Evolutionary conservation across 64 coral and sea anemone species (phyloP).

Genomic region (Montipora efflorescens): DNA sequence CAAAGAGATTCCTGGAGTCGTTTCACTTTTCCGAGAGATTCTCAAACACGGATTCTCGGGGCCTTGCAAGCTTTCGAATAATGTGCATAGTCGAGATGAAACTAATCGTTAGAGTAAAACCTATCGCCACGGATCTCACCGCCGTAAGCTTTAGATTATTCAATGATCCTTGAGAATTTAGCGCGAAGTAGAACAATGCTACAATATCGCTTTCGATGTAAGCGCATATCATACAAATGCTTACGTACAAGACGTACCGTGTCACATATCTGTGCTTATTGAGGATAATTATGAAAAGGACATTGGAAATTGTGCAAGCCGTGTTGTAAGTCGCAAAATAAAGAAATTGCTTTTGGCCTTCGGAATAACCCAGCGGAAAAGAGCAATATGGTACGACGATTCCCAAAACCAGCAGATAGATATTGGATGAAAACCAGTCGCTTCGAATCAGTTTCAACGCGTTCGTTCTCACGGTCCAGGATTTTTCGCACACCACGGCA

Average conservation of each 20-base stretch:
- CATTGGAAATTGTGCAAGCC: background rate
- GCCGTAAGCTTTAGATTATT: background rate
- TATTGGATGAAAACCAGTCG: background rate
- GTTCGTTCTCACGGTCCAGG: background rate
- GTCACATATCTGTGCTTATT: background rate
- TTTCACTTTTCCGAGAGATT: background rate
- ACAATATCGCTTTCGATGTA: background rate
- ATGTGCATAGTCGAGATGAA: background rate
- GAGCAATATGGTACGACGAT: background rate
- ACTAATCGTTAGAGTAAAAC: background rate
- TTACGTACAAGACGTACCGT: background rate
- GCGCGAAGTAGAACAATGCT: background rate
- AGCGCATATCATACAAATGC: background rate
- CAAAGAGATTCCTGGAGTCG: no score
- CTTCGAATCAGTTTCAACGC: background rate
- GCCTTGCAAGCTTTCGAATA: background rate
- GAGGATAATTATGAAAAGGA: background rate
- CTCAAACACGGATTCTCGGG: background rate
- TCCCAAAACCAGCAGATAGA: background rate
- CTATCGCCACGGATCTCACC: background rate
- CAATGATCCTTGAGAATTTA: background rate
- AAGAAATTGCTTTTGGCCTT: background rate
- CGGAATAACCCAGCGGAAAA: background rate
- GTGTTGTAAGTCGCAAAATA: conserved; percentile 2
- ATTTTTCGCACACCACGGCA: background rate